A percentile compares a stretch with the other conserved stretches of the same genome.
Conservation (phyloP, 2,888 invertebrate genomes). For the Phaonia tiefii region DNA sequence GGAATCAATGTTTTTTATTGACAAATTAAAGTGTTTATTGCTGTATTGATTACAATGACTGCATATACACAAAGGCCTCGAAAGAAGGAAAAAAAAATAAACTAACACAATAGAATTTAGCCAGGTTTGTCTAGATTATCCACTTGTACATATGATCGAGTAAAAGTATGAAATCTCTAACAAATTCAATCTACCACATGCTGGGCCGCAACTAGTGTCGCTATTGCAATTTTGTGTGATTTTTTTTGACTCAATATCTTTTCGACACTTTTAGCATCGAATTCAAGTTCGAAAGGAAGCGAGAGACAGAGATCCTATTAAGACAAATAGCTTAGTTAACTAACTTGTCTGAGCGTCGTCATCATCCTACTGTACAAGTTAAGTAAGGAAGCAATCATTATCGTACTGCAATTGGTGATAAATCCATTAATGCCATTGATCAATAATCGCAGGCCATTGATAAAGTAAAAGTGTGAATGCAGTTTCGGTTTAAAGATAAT, state of each 20-base stretch:
- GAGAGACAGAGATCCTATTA: slow-evolving; percentile 16
- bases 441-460: neutral
- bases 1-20: slow-evolving; percentile 61
- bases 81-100: neutral
- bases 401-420: slow-evolving; percentile 6
- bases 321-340: slow-evolving; percentile 41
- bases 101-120: neutral
- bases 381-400: neutral
- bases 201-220: slow-evolving; percentile 42
- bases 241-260: slow-evolving; percentile 38
- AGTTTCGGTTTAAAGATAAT: neutral
- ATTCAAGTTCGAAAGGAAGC: neutral
- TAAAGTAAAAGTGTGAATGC: neutral
- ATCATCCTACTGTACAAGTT: slow-evolving; percentile 1
- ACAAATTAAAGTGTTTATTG: slow-evolving; percentile 65
- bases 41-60: slow-evolving; percentile 48
- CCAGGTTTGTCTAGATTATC: too few species aligned
- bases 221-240: slow-evolving; percentile 52
- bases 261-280: slow-evolving; percentile 28
- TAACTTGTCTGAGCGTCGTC: slow-evolving; percentile 23
- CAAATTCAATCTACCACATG: slow-evolving; percentile 35
- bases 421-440: slow-evolving; percentile 31
- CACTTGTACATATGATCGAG: too few species aligned
- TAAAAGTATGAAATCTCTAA: neutral
- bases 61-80: neutral